Evolutionary conservation across 1,140 invertebrate species (phyloP), one percentile per base, ranked within the genome.

Genomic region (Drosophila ambigua): DNA sequence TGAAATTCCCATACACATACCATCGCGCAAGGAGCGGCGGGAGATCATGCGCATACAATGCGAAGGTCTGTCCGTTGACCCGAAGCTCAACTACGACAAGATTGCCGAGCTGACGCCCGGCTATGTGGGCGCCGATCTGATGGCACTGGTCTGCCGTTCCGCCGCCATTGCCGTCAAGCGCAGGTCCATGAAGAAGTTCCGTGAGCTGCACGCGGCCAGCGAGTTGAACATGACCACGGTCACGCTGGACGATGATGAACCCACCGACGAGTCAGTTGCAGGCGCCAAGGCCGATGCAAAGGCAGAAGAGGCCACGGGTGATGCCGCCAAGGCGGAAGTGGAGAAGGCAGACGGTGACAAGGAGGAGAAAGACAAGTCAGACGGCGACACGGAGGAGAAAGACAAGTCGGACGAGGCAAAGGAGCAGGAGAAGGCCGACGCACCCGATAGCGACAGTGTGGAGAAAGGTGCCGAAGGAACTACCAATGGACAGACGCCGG

Each of bases 61-160:
- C 92, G 97, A 81, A 94, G 94, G 94, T 26, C 91, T 98, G 49
- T 94, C 94, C 59, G 90, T 99, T 6, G 92, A 94, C 55, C 79
- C 94, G 23, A 94, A 95, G 78, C 94, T 98, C 75, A 94, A 96
- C 90, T 95, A 95, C 71, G 91, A 94, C 65, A 92, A 93, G 39
- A 92, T 99, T 49, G 97, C 98, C 26, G 94, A 95, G 77, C 92
- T 96, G 23, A 99, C 98, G 35, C 98, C 98, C 7, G 98, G 98
- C n/a, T 99, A 96, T 94, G 98, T 99, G 39, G 98, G 98, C 20
- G 98, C 97, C 9, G 99, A 99, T 94, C 93, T 99, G 24, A 94
- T 96, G 82, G 96, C 97, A 0, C 92, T 99, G 35, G 95, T 96
- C 2, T 94, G 96, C 72, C 97, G 98, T 93, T 97, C 98, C 28